Base-by-base conservation (phyloP, 2,888 invertebrate species). In the Hemistola chrysoprasaria region DNA sequence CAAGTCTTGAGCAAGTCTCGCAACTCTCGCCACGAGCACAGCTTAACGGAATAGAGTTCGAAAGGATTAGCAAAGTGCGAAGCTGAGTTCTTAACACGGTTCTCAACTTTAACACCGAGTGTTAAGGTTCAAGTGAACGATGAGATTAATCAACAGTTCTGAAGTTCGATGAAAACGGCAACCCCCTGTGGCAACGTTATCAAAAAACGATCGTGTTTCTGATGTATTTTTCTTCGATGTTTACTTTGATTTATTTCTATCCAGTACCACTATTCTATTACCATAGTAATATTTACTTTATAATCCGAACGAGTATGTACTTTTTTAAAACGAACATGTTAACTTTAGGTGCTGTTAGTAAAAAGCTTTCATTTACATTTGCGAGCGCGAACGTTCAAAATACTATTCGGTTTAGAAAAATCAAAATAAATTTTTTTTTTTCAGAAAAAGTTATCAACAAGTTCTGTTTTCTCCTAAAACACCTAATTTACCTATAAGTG, bases 11-110 rank as follows among this genome's bases (percentile, higher is more conserved):
- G 65, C 66, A 71, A 78, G 68, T 73, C 62, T 56, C 60, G 50
- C 61, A 71, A 78, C 69, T 73, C 62, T 56, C 60, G 50, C 61
- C 58, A 56, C 63, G 62, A 65, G 62, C 62, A 62, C 56, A 72
- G 78, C 76, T 79, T 78, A 78, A 62, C 37, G 54, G 62, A 66
- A 70, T 68, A 74, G 71, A 74, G 68, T 75, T 69, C 60, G 62
- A 56, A 47, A 59, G 71, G 73, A 71, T 78, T 75, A 78, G 38
- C 43, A 39, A 42, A 46, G 43, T 44, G 48, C 38, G 50, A 59
- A 54, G 43, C 36, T 47, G 50, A 61, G 57, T 62, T 62, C 60
- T 53, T 46, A 5, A 40, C 32, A 34, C 32, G 34, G 47, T 39
- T 54, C 33, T 51, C 42, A 53, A 53, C 56, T 50, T 33, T 55